Percentiles rank a stretch among this genome's conserved stretches.
Conservation (phyloP, 2,888 invertebrate species). For the Drosophila monieri region DNA sequence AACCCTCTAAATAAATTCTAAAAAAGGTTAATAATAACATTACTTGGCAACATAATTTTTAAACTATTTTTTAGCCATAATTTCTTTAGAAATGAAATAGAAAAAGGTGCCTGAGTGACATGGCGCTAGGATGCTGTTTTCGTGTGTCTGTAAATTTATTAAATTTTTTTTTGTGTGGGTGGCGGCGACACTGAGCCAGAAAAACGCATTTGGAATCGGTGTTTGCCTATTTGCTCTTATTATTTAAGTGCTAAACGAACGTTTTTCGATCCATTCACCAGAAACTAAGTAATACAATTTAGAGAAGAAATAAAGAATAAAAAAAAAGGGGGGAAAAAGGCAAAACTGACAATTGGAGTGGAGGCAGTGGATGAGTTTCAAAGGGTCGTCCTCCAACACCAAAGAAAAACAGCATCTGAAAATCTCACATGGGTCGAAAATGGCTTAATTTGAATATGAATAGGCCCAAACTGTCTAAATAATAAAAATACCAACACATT, state of each 20-base stretch:
- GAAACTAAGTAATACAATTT: constrained; percentile 30
- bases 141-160: constrained; percentile 12
- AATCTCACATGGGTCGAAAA: constrained; percentile 34
- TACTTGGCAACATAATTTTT: too few species aligned
- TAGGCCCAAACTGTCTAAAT: constrained; percentile 33
- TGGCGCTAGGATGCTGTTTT: constrained; percentile 2
- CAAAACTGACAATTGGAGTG: constrained; percentile 16
- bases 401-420: not conserved
- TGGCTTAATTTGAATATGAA: constrained; percentile 42
- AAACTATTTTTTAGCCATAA: too few species aligned
- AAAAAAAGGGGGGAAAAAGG: constrained; percentile 9
- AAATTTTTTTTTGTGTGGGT: constrained; percentile 28
- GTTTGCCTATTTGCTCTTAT: constrained; percentile 39
- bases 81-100: not conserved
- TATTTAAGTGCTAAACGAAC: constrained; percentile 56
- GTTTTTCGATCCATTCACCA: constrained; percentile 33
- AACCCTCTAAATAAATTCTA: too few species aligned
- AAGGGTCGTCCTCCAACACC: not conserved
- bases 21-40: too few species aligned
- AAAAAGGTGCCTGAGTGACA: not conserved
- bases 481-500: constrained; percentile 20
- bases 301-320: not conserved
- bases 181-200: constrained; percentile 40
- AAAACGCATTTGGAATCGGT: constrained; percentile 38
- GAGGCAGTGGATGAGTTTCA: too few species aligned